Evolutionary conservation across 2,113 vertebrate species (phyloP).

Genomic region (Arizona elegans): DNA sequence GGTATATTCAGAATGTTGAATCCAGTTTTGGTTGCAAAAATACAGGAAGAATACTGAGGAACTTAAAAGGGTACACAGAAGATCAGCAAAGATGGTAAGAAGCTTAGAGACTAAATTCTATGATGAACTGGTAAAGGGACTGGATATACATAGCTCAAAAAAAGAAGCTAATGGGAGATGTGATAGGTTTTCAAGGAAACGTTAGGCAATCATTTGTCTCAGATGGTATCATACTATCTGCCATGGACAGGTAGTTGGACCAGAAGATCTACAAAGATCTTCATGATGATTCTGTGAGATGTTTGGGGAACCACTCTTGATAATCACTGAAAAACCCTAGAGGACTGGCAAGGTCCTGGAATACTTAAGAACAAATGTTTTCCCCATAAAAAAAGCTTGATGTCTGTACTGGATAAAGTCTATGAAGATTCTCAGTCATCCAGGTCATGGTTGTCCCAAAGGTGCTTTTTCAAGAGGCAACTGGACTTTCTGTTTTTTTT

Average conservation of each 20-base stretch:
- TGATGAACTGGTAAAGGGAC: too few species aligned
- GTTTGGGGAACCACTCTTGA: not conserved
- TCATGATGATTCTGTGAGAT: not conserved
- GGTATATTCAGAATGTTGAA: too few species aligned
- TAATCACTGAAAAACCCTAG: not conserved
- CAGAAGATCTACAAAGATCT: not conserved
- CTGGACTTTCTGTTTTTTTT: too few species aligned
- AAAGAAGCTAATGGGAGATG: too few species aligned
- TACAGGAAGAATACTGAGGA: too few species aligned
- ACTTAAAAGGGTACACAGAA: too few species aligned
- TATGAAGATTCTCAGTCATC: not conserved
- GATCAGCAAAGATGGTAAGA: too few species aligned
- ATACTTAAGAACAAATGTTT: not conserved
- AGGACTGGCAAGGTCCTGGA: not conserved
- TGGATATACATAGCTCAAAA: too few species aligned
- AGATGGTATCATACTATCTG: not conserved
- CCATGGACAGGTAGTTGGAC: not conserved
- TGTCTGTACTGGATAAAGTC: not conserved
- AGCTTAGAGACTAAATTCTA: too few species aligned
- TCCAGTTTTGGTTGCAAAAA: too few species aligned
- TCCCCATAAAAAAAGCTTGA: not conserved
- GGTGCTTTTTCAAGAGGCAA: too few species aligned
- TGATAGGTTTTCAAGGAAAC: not conserved
- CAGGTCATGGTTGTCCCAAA: too few species aligned
- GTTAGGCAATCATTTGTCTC: not conserved